phyloP scores from a whole-genome alignment of 37 sponge, comb jelly and placozoan genomes.

The Petrosia ficiformis region DNA sequence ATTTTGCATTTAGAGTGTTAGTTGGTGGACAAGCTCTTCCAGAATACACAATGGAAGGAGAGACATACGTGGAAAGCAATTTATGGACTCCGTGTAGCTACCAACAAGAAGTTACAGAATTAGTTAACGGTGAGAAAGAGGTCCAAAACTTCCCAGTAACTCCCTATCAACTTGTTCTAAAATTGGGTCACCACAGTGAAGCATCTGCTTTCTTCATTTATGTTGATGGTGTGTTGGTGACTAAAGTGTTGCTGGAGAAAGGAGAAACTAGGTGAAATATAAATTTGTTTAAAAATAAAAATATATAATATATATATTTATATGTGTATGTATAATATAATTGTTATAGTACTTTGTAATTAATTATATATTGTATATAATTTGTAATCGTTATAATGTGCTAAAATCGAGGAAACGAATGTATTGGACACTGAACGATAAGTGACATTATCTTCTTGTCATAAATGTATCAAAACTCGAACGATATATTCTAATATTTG shows the following conservation, averaged over 20 bases:
- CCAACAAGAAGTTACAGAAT: constrained; percentile 38
- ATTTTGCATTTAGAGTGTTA: constrained; percentile 44
- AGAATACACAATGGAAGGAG: constrained; percentile 48
- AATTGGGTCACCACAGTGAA: constrained; percentile 45
- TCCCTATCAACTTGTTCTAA: constrained; percentile 47
- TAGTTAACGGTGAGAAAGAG: constrained; percentile 59
- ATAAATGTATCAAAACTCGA: too few relatives aligned
- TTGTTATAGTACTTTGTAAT: too few relatives aligned
- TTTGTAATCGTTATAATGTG: neutral
- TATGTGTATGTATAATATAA: neutral
- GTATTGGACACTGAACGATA: too few relatives aligned
- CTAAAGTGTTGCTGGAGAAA: constrained; percentile 51
- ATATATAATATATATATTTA: neutral
- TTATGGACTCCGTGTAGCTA: constrained; percentile 62
- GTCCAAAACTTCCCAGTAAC: constrained; percentile 55
- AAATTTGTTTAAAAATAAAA: neutral
- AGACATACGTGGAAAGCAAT: constrained; percentile 58
- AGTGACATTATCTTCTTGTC: too few relatives aligned
- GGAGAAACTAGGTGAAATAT: neutral
- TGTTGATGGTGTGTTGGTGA: constrained; percentile 58
- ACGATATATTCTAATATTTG: too few relatives aligned
- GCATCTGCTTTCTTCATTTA: constrained; percentile 50
- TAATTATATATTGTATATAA: neutral
- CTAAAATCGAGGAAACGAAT: too few relatives aligned
- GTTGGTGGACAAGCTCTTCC: constrained; percentile 50